These are phyloP conservation scores for Adelosebastes latens DNA, from an alignment of 2,797 vertebrate species.

Conservation along the genomic window DNA sequence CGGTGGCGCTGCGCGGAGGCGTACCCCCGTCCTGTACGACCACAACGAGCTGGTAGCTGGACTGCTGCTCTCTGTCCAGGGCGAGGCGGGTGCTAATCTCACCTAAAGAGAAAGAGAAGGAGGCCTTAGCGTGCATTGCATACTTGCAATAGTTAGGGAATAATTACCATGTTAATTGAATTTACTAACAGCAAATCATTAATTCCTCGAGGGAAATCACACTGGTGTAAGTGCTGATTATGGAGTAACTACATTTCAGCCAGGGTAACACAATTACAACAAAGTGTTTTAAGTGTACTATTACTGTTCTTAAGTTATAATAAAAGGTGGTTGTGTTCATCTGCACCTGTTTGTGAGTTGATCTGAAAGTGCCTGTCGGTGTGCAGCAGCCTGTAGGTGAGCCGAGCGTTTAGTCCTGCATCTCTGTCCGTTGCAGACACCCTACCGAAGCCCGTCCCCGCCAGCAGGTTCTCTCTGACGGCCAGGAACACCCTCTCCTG, in stretches of 20 bases:
- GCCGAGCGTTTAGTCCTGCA: slow-evolving; percentile 90
- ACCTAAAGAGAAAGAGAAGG: slow-evolving; percentile 74
- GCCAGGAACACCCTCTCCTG: slow-evolving; percentile 95
- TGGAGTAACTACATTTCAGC: slow-evolving; percentile 8
- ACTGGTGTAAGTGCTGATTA: not conserved
- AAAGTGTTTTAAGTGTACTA: not conserved
- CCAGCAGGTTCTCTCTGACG: slow-evolving; percentile 89
- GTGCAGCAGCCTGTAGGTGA: slow-evolving; percentile 90
- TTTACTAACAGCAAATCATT: not conserved
- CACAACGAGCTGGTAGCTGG: slow-evolving; percentile 93
- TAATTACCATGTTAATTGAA: not conserved
- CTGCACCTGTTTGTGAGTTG: slow-evolving; percentile 93
- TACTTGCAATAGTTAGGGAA: not conserved
- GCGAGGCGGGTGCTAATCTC: slow-evolving; percentile 92
- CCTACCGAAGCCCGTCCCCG: slow-evolving; percentile 89
- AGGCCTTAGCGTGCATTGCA: not conserved
- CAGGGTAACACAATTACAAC: not conserved
- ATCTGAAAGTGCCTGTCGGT: slow-evolving; percentile 90
- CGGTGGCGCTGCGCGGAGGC: slow-evolving; percentile 92
- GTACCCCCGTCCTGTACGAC: slow-evolving; percentile 93
- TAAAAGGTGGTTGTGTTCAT: not conserved
- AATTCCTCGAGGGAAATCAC: slow-evolving; percentile 15
- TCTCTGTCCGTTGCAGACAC: slow-evolving; percentile 92
- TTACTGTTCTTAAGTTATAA: not conserved
- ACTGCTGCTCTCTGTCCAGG: slow-evolving; percentile 94